phyloP scores from a whole-genome alignment of 2,888 invertebrate species.

The Macrostomum cliftonense region DNA sequence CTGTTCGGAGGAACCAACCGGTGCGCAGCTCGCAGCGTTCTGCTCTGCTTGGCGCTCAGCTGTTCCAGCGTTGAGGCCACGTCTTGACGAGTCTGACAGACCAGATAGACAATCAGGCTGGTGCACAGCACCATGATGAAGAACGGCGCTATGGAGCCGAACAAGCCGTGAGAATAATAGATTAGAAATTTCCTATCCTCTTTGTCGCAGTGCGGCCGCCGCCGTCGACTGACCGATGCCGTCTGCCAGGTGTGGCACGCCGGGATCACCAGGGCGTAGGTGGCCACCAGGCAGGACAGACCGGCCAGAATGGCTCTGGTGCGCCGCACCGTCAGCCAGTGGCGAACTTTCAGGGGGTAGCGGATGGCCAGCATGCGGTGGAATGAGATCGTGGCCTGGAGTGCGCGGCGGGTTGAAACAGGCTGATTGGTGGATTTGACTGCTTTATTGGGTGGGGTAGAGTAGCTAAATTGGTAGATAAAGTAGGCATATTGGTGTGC shows the following conservation, averaged over 20 bases:
- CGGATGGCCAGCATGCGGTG: constrained; percentile 5
- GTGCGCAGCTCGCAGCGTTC: too few species aligned
- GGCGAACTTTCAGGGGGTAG: neutral
- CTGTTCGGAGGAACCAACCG: too few species aligned
- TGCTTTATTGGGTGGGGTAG: too few species aligned
- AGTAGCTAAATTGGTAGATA: too few species aligned
- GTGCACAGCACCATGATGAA: constrained; percentile 3
- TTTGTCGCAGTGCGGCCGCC: neutral
- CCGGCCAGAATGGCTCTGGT: neutral
- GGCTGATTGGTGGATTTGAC: too few species aligned
- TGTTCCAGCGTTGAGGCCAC: too few species aligned
- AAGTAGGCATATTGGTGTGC: too few species aligned
- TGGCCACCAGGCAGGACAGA: neutral
- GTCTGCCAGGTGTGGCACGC: neutral
- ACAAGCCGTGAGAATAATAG: constrained; percentile 3
- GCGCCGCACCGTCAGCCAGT: neutral
- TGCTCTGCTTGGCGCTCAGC: too few species aligned
- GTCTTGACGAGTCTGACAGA: neutral
- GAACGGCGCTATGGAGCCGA: constrained; percentile 3
- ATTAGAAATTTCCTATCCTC: neutral
- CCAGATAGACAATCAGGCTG: neutral
- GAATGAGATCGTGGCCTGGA: constrained; percentile 5
- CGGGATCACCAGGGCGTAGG: constrained; percentile 1
- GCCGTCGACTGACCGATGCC: too few species aligned
- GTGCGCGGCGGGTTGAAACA: too few species aligned